Percentiles rank a stretch among this genome's conserved stretches.
phyloP scores from a whole-genome alignment of 1,140 invertebrate genomes.

The Cydia fagiglandana region DNA sequence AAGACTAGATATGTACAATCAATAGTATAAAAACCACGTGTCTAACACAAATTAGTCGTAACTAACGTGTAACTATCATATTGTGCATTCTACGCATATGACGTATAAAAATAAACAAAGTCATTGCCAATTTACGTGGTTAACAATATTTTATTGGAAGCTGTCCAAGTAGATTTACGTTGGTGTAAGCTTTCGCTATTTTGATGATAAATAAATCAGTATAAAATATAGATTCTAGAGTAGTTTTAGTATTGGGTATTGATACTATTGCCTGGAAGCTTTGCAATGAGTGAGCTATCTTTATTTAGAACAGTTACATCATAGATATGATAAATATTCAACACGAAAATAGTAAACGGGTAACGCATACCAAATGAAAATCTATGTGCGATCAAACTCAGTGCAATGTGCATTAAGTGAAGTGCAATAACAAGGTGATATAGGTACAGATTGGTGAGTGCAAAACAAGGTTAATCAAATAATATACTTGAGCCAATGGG shows the following conservation, averaged over 20 bases:
- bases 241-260: neutral
- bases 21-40: no score
- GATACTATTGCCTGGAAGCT: neutral
- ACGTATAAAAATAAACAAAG: constrained; percentile 15
- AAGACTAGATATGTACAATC: no score
- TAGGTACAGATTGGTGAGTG: constrained; percentile 10
- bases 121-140: constrained; percentile 18
- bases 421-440: constrained; percentile 18
- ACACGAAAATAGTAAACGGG: neutral
- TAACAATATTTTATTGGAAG: constrained; percentile 22
- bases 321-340: no score
- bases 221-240: neutral
- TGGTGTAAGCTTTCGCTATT: constrained; percentile 8
- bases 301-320: neutral
- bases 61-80: neutral
- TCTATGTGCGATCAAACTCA: neutral
- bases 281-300: neutral
- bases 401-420: constrained; percentile 23
- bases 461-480: constrained; percentile 31
- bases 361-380: neutral
- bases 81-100: neutral
- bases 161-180: constrained; percentile 10
- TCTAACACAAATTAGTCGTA: no score
- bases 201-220: constrained; percentile 16
- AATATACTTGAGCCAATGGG: constrained; percentile 23